phyloP scores from a whole-genome alignment of 2,797 vertebrate species.

The Amniataba percoides region DNA sequence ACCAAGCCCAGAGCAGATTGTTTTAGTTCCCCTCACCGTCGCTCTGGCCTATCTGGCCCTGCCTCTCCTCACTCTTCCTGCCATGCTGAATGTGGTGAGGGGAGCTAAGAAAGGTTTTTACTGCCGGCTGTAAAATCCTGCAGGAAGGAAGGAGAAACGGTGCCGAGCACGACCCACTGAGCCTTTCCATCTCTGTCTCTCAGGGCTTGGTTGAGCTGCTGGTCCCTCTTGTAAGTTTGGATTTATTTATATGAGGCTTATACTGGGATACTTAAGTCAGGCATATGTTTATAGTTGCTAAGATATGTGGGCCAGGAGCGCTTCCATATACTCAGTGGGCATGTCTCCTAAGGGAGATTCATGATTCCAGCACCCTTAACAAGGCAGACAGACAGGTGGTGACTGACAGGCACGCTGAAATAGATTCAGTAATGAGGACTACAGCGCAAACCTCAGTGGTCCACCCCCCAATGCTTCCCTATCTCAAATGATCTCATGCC shows the following conservation, averaged over 20 bases:
- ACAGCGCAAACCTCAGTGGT: slow-evolving; percentile 60
- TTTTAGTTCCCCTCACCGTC: slow-evolving; percentile 63
- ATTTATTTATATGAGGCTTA: slow-evolving; percentile 74
- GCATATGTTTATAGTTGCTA: slow-evolving; percentile 70
- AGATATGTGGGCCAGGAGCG: slow-evolving; percentile 64
- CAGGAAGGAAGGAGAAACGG: slow-evolving; percentile 69
- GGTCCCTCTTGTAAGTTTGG: slow-evolving; percentile 61
- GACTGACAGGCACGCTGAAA: slow-evolving; percentile 77
- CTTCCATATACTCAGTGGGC: slow-evolving; percentile 56
- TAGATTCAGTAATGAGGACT: slow-evolving; percentile 76
- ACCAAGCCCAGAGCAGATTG: slow-evolving; percentile 58
- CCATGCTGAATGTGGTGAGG: slow-evolving; percentile 56
- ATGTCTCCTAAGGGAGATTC: slow-evolving; percentile 71
- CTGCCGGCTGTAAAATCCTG: slow-evolving; percentile 69
- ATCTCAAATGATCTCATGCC: slow-evolving; percentile 75
- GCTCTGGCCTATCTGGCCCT: slow-evolving; percentile 45
- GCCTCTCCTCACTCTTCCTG: slow-evolving; percentile 50
- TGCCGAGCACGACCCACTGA: slow-evolving; percentile 50
- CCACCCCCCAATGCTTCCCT: slow-evolving; percentile 46
- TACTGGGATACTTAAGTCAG: slow-evolving; percentile 64
- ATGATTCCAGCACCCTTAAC: slow-evolving; percentile 71
- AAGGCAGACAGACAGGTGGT: slow-evolving; percentile 77
- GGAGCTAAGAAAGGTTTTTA: slow-evolving; percentile 64
- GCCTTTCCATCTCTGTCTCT: slow-evolving; percentile 51
- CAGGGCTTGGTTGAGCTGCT: slow-evolving; percentile 52